Percentiles rank a stretch among this genome's conserved stretches.
Conservation (phyloP, 2,797 vertebrate species). For the Carcharodon carcharias region DNA sequence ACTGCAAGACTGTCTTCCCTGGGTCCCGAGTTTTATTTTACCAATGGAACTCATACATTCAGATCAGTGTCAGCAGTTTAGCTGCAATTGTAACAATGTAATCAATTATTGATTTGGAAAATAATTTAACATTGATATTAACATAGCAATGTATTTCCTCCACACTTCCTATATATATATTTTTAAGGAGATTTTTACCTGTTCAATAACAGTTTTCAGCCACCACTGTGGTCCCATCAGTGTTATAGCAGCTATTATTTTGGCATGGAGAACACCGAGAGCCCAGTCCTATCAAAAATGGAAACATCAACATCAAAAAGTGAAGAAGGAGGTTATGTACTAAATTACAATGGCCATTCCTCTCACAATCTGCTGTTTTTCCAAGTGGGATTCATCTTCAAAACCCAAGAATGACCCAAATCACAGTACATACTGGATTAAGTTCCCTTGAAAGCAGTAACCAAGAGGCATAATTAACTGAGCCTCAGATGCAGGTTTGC, state of each 20-base stretch:
- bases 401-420: background rate
- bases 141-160: background rate
- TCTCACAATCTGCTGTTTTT: background rate
- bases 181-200: conserved; percentile 58
- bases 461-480: background rate
- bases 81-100: background rate
- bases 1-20: background rate
- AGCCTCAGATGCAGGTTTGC: background rate
- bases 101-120: background rate
- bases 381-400: background rate
- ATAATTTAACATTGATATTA: background rate
- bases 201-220: conserved; percentile 94
- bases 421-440: background rate
- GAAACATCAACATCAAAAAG: conserved; percentile 37
- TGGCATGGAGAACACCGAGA: conserved; percentile 91
- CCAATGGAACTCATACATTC: background rate
- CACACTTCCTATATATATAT: background rate
- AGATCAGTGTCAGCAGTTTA: background rate
- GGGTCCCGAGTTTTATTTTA: background rate
- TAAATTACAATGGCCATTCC: background rate
- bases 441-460: background rate
- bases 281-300: conserved; percentile 78
- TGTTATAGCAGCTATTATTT: conserved; percentile 95
- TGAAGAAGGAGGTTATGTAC: background rate
- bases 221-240: conserved; percentile 98